Evolutionary conservation across 2,888 invertebrate genomes (phyloP).

Genomic region (Pecten maximus): DNA sequence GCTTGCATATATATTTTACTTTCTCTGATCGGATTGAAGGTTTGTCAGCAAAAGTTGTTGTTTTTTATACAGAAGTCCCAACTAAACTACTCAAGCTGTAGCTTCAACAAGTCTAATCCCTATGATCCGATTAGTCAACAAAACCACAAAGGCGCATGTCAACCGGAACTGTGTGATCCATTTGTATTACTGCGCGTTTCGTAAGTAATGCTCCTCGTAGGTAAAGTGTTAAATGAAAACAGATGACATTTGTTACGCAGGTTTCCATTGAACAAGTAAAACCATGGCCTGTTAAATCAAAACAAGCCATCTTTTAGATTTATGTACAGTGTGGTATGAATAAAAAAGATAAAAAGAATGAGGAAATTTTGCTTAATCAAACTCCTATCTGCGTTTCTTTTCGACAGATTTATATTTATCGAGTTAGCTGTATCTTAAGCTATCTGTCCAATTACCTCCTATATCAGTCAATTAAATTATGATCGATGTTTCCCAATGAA

Average conservation of each 20-base stretch:
- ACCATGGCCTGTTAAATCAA: neutral
- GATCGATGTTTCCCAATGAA: neutral
- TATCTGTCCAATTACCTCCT: neutral
- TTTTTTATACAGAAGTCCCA: conserved; percentile 3
- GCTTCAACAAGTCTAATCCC: neutral
- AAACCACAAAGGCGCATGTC: neutral
- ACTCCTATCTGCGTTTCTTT: neutral
- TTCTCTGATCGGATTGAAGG: neutral
- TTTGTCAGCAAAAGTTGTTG: conserved; percentile 17
- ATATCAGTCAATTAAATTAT: neutral
- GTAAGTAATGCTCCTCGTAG: neutral
- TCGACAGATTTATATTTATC: neutral
- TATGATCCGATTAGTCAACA: neutral
- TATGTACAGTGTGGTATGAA: too few species aligned
- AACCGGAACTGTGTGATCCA: conserved; percentile 5
- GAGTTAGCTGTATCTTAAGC: neutral
- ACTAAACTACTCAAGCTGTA: neutral
- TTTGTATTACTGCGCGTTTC: neutral
- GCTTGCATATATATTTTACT: neutral
- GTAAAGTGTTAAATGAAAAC: neutral
- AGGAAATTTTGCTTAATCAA: too few species aligned
- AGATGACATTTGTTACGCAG: neutral
- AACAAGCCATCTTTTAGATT: neutral
- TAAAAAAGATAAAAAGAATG: too few species aligned
- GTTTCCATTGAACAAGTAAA: neutral